A percentile compares a stretch with the other conserved stretches of the same genome.
Evolutionary conservation across 2,888 invertebrate species (phyloP).

Genomic region (Hirudinaria manillensis): DNA sequence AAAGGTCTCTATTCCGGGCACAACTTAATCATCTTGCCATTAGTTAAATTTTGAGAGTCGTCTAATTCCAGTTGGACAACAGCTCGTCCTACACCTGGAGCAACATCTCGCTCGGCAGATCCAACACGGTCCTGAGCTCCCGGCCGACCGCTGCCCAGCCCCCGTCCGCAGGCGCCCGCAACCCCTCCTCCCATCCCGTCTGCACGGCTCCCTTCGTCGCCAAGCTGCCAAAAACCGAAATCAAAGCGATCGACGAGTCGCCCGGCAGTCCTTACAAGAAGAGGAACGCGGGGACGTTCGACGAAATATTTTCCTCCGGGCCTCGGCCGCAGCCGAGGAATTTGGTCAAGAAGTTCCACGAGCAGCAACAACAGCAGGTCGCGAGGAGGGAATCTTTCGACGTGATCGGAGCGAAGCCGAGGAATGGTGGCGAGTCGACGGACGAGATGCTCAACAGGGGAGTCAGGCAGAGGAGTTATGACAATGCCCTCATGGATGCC

Average conservation of each 20-base stretch:
- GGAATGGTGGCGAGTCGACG: too few relatives aligned
- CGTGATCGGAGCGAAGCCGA: not conserved
- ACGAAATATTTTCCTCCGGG: not conserved
- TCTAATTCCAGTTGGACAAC: slow-evolving; percentile 18
- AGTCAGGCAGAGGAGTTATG: slow-evolving; percentile 11
- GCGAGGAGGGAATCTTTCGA: slow-evolving; percentile 2
- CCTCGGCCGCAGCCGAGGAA: slow-evolving; percentile 6
- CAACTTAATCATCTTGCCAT: too few relatives aligned
- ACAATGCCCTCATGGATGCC: slow-evolving; percentile 11
- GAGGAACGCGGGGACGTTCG: slow-evolving; percentile 19
- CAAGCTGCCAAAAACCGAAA: slow-evolving; percentile 12
- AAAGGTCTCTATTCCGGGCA: too few relatives aligned
- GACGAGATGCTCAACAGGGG: not conserved
- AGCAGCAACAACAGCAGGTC: not conserved
- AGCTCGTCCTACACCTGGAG: slow-evolving; percentile 21
- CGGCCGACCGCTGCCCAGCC: not conserved
- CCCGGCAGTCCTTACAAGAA: slow-evolving; percentile 22
- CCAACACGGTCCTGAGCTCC: slow-evolving; percentile 23
- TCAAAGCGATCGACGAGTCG: not conserved
- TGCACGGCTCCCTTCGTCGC: not conserved
- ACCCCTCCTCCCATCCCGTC: slow-evolving; percentile 11
- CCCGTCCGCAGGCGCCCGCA: not conserved
- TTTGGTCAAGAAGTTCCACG: not conserved
- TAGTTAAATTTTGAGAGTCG: too few relatives aligned
- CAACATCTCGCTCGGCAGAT: slow-evolving; percentile 27